A percentile compares a stretch with the other conserved stretches of the same genome.
These are phyloP conservation scores for Tarsius wallacei DNA, from an alignment of 2,797 vertebrate genomes.

Conservation along the genomic window DNA sequence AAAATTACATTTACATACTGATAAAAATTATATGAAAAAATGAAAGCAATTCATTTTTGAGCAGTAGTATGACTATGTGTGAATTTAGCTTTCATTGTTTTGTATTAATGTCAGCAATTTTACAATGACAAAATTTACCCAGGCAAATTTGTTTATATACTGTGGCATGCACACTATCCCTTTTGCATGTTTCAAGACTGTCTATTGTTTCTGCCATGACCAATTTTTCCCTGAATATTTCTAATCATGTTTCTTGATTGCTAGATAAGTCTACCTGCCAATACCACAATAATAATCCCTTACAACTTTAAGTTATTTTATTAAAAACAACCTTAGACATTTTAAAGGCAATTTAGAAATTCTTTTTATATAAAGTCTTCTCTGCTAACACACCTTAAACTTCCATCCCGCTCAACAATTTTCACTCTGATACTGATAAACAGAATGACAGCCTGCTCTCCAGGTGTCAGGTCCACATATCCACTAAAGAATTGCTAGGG, in stretches of 20 bases:
- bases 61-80: not conserved
- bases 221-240: not conserved
- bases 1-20: not conserved
- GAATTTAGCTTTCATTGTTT: not conserved
- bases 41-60: not conserved
- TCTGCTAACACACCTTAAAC: not conserved
- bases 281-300: not conserved
- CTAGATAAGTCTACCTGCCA: not conserved
- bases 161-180: not conserved
- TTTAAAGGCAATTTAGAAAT: not conserved
- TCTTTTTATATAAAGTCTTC: not conserved
- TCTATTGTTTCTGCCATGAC: not conserved
- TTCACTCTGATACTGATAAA: not conserved
- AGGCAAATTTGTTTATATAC: not conserved
- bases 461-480: not conserved
- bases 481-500: not conserved
- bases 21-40: not conserved
- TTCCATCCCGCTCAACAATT: not conserved
- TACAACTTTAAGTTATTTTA: not conserved
- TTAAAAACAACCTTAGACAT: not conserved
- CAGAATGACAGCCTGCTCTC: no score
- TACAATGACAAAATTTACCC: not conserved
- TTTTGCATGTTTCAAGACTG: not conserved
- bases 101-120: not conserved
- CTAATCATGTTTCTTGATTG: not conserved